These are phyloP conservation scores for Megaceryle maxima DNA, from an alignment of 2,113 vertebrate genomes.

Conservation along the genomic window DNA sequence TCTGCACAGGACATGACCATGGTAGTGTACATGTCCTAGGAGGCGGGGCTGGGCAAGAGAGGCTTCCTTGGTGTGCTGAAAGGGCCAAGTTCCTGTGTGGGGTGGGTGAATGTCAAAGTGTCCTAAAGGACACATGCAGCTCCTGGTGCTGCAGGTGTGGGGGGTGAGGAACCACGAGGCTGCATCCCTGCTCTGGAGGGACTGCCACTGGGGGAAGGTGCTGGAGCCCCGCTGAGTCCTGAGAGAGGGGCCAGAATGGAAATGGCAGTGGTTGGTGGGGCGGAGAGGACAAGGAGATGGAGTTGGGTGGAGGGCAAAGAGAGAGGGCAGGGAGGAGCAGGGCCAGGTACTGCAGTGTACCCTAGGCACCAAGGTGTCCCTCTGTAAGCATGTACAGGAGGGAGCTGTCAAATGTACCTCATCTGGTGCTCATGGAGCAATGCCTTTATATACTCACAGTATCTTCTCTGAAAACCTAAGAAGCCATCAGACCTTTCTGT, in stretches of 20 bases:
- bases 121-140: neutral
- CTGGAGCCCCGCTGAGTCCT: neutral
- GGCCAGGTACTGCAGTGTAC: neutral
- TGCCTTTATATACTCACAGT: neutral
- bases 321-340: neutral
- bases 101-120: accelerated
- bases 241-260: neutral
- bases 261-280: neutral
- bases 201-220: neutral
- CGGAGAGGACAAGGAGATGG: neutral
- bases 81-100: neutral
- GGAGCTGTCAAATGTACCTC: neutral
- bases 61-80: neutral
- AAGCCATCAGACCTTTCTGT: neutral
- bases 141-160: neutral
- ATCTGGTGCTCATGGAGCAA: neutral
- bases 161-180: neutral
- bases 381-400: neutral
- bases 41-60: neutral
- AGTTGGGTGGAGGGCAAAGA: neutral
- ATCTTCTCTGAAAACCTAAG: neutral
- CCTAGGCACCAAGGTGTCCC: neutral
- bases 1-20: neutral
- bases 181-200: neutral
- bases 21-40: neutral